Evolutionary conservation across 2,113 vertebrate species (phyloP).

Genomic region (Tricholaema leucomelas): DNA sequence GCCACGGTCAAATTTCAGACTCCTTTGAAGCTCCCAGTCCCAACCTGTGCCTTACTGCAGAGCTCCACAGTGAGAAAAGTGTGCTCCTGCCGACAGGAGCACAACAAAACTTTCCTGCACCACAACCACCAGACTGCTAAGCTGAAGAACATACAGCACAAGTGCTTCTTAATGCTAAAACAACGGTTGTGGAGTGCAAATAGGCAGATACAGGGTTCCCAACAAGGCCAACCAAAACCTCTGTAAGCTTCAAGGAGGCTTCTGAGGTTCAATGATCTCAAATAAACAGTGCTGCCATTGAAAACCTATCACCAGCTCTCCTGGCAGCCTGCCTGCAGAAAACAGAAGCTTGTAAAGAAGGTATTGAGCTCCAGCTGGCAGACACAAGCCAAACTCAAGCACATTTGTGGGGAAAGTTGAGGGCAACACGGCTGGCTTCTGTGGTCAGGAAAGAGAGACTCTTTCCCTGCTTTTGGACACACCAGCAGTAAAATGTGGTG

Average conservation of each 20-base stretch:
- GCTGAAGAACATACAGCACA: not conserved
- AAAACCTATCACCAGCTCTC: not conserved
- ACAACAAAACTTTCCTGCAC: not conserved
- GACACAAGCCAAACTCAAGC: not conserved
- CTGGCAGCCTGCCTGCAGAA: not conserved
- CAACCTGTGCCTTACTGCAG: not conserved
- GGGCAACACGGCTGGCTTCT: not conserved
- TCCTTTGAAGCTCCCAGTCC: not conserved
- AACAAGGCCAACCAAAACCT: constrained; percentile 2
- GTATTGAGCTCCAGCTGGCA: constrained; percentile 41
- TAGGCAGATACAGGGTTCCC: not conserved
- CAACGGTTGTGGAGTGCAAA: not conserved
- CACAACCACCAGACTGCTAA: not conserved
- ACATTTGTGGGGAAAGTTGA: not conserved
- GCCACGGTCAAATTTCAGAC: not conserved
- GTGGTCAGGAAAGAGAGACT: not conserved
- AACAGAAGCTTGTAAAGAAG: constrained; percentile 33
- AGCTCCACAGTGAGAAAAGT: not conserved
- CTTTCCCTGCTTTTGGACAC: not conserved
- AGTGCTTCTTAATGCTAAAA: not conserved
- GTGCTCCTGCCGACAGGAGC: not conserved
- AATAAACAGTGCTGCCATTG: constrained; percentile 5
- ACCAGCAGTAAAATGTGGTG: not conserved
- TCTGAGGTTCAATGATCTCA: not conserved
- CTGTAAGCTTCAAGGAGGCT: constrained; percentile 10